These are phyloP conservation scores for Festucalex cinctus DNA, from an alignment of 2,113 vertebrate species.

Conservation along the genomic window DNA sequence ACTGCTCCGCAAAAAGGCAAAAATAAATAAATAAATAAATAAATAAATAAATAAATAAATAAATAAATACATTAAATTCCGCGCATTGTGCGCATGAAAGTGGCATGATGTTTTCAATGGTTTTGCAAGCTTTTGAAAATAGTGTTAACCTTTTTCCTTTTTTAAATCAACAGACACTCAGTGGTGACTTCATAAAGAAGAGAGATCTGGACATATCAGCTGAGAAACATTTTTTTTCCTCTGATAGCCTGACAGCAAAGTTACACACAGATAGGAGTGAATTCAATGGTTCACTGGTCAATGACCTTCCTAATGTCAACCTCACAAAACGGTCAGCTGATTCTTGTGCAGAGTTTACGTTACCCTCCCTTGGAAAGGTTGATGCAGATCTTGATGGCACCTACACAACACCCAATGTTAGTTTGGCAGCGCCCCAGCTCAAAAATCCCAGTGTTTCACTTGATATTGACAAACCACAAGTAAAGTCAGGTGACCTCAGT, in stretches of 20 bases:
- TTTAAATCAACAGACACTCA: conserved; percentile 47
- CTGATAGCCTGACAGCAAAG: conserved; percentile 42
- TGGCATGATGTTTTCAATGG: neutral
- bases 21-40: too few species aligned
- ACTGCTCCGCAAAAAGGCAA: too few species aligned
- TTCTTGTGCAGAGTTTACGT: conserved; percentile 32
- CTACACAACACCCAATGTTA: conserved; percentile 41
- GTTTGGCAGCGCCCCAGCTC: conserved; percentile 40
- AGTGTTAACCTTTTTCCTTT: neutral
- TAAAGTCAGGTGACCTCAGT: conserved; percentile 18
- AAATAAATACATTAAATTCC: too few species aligned
- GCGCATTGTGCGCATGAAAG: neutral
- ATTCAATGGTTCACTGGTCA: conserved; percentile 38
- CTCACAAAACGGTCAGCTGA: conserved; percentile 30
- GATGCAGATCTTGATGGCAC: conserved; percentile 47
- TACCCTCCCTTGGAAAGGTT: conserved; percentile 43
- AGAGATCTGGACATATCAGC: conserved; percentile 20
- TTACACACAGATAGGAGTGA: conserved; percentile 35
- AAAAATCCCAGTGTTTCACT: conserved; percentile 42
- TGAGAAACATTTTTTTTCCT: conserved; percentile 33
- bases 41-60: too few species aligned
- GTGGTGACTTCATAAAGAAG: neutral
- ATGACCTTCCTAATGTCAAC: conserved; percentile 48
- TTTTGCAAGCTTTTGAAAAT: neutral
- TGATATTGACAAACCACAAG: conserved; percentile 38